Evolutionary conservation across 1,140 invertebrate species (phyloP).

Genomic region (Ips typographus): DNA sequence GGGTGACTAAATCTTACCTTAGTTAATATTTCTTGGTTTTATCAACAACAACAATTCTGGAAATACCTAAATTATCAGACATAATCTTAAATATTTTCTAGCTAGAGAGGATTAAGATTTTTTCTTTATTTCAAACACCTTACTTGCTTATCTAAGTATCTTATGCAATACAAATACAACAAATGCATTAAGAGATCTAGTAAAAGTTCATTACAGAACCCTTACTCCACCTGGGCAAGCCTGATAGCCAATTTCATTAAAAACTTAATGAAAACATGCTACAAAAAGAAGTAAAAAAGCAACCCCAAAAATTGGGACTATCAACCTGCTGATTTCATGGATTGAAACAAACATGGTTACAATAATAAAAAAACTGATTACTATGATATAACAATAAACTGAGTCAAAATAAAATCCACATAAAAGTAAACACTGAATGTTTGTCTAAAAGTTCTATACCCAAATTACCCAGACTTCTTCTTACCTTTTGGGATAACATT

Average conservation of each 20-base stretch:
- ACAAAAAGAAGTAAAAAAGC: not conserved
- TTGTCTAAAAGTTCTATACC: no score
- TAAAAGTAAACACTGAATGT: not conserved
- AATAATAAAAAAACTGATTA: not conserved
- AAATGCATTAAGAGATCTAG: no score
- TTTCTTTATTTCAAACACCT: no score
- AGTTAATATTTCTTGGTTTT: not conserved
- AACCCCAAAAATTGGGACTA: not conserved
- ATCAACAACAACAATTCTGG: not conserved
- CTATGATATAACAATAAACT: not conserved
- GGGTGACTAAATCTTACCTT: not conserved
- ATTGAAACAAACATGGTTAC: not conserved
- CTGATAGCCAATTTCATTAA: not conserved
- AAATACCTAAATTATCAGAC: not conserved
- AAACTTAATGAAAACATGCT: no score
- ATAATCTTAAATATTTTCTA: no score
- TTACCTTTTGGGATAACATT: conserved; percentile 63
- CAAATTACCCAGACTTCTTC: not conserved
- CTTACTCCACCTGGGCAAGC: not conserved
- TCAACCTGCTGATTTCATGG: not conserved
- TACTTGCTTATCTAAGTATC: no score
- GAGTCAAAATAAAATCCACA: conserved; percentile 25
- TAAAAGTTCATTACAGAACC: not conserved
- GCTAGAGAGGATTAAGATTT: no score
- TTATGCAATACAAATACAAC: no score